Conservation (phyloP, 2,113 vertebrate genomes). For the Galemys pyrenaicus region DNA sequence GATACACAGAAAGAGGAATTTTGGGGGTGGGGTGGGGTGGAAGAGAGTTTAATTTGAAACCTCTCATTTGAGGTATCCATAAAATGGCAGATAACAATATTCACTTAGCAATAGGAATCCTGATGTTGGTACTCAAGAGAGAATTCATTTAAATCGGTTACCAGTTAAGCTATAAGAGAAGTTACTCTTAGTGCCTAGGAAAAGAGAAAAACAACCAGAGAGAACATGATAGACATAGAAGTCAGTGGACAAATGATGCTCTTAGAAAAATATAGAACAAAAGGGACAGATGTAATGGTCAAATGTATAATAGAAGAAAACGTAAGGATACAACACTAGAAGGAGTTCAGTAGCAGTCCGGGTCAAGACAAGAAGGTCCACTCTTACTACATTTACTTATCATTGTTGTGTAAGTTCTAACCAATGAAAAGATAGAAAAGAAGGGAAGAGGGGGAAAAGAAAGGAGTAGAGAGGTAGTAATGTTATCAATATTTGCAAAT, state of each 20-base stretch:
- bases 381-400: background rate
- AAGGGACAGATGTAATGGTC: background rate
- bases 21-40: background rate
- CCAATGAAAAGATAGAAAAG: background rate
- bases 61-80: background rate
- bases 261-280: background rate
- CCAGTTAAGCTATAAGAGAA: background rate
- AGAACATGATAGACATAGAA: background rate
- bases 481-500: background rate
- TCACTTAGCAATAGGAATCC: background rate
- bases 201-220: background rate
- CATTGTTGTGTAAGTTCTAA: background rate
- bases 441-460: background rate
- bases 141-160: background rate
- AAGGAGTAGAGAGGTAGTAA: background rate
- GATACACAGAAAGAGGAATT: background rate
- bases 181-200: background rate
- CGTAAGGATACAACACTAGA: background rate
- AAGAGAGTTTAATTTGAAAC: background rate
- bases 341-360: background rate
- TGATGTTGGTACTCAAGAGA: background rate
- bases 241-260: background rate
- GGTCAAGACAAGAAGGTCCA: background rate
- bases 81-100: background rate
- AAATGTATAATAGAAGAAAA: background rate